These are phyloP conservation scores for Mormoops blainvillei DNA, from an alignment of 2,113 vertebrate species.

Conservation along the genomic window DNA sequence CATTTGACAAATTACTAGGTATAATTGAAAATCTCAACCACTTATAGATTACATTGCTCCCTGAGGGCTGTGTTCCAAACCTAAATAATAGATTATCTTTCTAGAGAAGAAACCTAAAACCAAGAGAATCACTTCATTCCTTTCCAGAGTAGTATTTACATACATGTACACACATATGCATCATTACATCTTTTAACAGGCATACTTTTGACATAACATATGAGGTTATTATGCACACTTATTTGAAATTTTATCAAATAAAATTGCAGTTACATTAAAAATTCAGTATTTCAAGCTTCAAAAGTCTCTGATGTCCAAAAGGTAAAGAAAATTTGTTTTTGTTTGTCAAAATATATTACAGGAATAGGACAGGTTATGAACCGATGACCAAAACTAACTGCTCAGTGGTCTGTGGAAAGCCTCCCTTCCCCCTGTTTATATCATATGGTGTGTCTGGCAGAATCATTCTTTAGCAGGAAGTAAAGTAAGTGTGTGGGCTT, in stretches of 20 bases:
- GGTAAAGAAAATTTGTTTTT: background rate
- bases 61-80: conserved; percentile 44
- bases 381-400: background rate
- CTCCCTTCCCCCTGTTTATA: background rate
- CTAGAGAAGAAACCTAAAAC: background rate
- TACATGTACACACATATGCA: background rate
- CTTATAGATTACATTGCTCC: conserved; percentile 37
- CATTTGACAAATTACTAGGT: conserved; percentile 54
- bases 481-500: background rate
- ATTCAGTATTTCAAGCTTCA: background rate
- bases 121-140: background rate
- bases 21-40: conserved; percentile 45
- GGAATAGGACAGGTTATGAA: background rate
- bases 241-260: background rate
- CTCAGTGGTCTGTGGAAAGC: background rate
- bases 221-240: background rate
- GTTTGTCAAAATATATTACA: background rate
- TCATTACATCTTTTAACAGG: background rate
- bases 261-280: conserved; percentile 27
- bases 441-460: background rate
- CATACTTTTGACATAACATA: background rate
- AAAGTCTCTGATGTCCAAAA: background rate
- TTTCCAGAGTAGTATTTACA: background rate
- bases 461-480: background rate
- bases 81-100: conserved; percentile 58